Conservation (phyloP, 2,888 invertebrate genomes). For the Epicampocera succincta region DNA sequence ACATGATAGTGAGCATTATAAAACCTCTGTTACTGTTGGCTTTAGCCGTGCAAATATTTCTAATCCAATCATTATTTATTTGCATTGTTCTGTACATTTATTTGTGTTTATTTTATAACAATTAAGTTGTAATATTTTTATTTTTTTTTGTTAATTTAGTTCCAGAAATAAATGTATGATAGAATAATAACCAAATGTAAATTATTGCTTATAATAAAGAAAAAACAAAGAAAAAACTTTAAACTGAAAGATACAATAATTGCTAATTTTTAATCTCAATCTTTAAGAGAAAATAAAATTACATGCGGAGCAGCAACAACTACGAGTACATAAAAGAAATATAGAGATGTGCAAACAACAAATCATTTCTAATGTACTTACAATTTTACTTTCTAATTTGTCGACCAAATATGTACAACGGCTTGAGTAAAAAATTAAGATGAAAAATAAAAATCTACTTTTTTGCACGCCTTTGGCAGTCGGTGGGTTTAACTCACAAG, state of each 20-base stretch:
- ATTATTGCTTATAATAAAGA: slow-evolving; percentile 33
- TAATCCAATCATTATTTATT: slow-evolving; percentile 77
- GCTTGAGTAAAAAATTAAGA: slow-evolving; percentile 55
- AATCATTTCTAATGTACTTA: slow-evolving; percentile 40
- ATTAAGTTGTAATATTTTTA: slow-evolving; percentile 27
- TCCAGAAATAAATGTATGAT: slow-evolving; percentile 1
- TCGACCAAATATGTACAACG: slow-evolving; percentile 55
- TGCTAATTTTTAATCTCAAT: slow-evolving; percentile 29
- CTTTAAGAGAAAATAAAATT: slow-evolving; percentile 38
- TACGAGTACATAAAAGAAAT: not conserved
- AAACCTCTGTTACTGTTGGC: slow-evolving; percentile 76
- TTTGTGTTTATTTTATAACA: slow-evolving; percentile 75
- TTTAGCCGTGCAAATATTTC: slow-evolving; percentile 77
- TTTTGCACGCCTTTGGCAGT: slow-evolving; percentile 56
- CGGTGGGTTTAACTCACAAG: slow-evolving; percentile 18
- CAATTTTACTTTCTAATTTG: slow-evolving; percentile 75
- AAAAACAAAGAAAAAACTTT: not conserved
- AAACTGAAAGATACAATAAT: not conserved
- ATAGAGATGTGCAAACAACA: slow-evolving; percentile 14
- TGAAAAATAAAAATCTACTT: slow-evolving; percentile 39
- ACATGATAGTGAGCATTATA: slow-evolving; percentile 73
- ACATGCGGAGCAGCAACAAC: slow-evolving; percentile 13
- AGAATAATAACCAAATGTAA: not conserved
- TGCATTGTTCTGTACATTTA: slow-evolving; percentile 76
- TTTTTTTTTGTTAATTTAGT: slow-evolving; percentile 16